These are phyloP conservation scores for Rhadinocentrus ornatus DNA, from an alignment of 2,797 vertebrate species.

Conservation along the genomic window DNA sequence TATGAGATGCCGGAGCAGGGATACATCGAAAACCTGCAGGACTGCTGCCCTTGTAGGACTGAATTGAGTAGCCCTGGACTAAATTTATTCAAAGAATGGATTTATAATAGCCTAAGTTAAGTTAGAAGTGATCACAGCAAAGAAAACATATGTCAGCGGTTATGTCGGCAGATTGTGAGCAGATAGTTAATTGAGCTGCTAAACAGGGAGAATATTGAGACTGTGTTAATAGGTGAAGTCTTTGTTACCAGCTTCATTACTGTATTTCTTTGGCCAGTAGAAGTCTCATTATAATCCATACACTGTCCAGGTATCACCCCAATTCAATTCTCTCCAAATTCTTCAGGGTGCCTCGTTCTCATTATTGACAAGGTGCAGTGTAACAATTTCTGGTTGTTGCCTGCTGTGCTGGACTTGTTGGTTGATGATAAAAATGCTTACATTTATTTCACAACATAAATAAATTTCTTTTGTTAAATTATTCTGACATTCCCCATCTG, in stretches of 20 bases:
- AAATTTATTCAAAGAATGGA: not conserved
- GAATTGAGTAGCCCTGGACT: no score
- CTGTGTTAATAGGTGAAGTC: slow-evolving; percentile 17
- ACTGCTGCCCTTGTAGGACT: no score
- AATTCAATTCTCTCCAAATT: slow-evolving; percentile 44
- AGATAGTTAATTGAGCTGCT: not conserved
- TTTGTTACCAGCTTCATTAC: slow-evolving; percentile 30
- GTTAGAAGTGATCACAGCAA: not conserved
- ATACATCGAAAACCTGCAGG: no score
- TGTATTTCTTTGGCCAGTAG: slow-evolving; percentile 20
- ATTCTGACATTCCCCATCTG: slow-evolving; percentile 39
- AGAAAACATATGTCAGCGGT: not conserved
- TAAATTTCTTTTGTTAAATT: not conserved
- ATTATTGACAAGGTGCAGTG: slow-evolving; percentile 27
- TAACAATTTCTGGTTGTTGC: slow-evolving; percentile 16
- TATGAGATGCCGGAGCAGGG: no score
- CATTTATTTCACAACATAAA: slow-evolving; percentile 6
- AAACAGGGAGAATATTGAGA: slow-evolving; percentile 2
- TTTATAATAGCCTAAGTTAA: not conserved
- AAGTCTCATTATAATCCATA: slow-evolving; percentile 12
- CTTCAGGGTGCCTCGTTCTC: slow-evolving; percentile 17
- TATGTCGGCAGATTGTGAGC: not conserved
- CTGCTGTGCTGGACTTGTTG: slow-evolving; percentile 3
- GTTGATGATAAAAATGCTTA: slow-evolving; percentile 14
- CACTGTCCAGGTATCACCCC: slow-evolving; percentile 52